These are phyloP conservation scores for Astreopora myriophthalma DNA, from an alignment of 64 coral and sea anemone genomes.

Conservation along the genomic window DNA sequence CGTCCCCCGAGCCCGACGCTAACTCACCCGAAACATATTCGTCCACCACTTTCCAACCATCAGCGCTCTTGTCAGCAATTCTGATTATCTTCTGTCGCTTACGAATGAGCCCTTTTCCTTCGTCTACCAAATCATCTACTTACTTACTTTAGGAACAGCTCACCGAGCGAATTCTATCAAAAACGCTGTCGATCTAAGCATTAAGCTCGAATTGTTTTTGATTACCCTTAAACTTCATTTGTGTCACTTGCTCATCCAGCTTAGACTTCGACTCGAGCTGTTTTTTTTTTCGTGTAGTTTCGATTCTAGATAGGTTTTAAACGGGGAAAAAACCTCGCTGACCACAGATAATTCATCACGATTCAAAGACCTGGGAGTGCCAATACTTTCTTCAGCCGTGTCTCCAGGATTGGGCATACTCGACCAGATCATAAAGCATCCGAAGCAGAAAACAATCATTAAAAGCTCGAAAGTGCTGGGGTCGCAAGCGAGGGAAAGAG, in stretches of 20 bases:
- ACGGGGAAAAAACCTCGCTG: background rate
- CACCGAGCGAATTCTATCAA: background rate
- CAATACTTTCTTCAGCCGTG: background rate
- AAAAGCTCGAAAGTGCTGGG: background rate
- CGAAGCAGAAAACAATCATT: background rate
- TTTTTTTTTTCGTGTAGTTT: no score
- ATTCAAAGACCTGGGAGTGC: background rate
- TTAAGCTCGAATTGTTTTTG: background rate
- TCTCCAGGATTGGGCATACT: background rate
- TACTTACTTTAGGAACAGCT: background rate
- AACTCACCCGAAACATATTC: conserved; percentile 51
- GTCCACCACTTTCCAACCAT: conserved; percentile 50
- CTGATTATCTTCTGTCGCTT: conserved; percentile 52
- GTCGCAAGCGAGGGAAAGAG: background rate
- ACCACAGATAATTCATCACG: background rate
- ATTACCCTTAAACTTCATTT: no score
- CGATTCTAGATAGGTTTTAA: no score
- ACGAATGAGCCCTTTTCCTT: conserved; percentile 55
- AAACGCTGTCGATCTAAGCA: background rate
- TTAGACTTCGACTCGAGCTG: background rate
- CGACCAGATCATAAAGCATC: background rate
- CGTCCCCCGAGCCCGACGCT: conserved; percentile 36
- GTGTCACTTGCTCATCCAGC: background rate
- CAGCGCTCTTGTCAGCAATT: conserved; percentile 48
- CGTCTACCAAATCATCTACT: background rate